A percentile compares a stretch with the other conserved stretches of the same genome.
phyloP scores from a whole-genome alignment of 1,140 invertebrate genomes.

The Pogonus chalceus region DNA sequence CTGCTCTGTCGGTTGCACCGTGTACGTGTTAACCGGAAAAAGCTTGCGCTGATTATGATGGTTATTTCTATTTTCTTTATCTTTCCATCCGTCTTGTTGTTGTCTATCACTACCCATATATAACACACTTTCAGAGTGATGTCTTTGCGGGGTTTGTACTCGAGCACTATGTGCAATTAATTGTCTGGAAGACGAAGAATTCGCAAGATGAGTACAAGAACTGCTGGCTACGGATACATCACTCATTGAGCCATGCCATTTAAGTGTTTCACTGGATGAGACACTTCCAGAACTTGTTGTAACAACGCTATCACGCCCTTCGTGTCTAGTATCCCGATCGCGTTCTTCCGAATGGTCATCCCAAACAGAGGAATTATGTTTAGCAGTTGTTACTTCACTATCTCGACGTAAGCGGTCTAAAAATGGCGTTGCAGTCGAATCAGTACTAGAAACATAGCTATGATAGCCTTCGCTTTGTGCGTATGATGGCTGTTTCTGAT shows the following conservation, averaged over 20 bases:
- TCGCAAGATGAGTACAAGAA: conserved; percentile 28
- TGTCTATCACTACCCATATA: conserved; percentile 44
- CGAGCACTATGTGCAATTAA: conserved; percentile 69
- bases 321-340: conserved; percentile 34
- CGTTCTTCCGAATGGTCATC: conserved; percentile 35
- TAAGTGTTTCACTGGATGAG: conserved; percentile 69
- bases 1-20: conserved; percentile 36
- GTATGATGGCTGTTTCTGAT: conserved; percentile 66
- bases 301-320: conserved; percentile 58
- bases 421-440: conserved; percentile 69
- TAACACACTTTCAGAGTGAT: conserved; percentile 69
- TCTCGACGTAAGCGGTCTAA: conserved; percentile 55
- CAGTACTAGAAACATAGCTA: conserved; percentile 70
- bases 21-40: conserved; percentile 50
- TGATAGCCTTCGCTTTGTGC: conserved; percentile 75
- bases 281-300: conserved; percentile 56
- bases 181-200: conserved; percentile 38
- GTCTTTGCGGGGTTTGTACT: conserved; percentile 68
- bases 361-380: conserved; percentile 37
- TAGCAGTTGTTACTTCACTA: conserved; percentile 46
- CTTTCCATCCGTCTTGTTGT: conserved; percentile 22
- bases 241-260: conserved; percentile 72
- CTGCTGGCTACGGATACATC: conserved; percentile 58
- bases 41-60: conserved; percentile 39
- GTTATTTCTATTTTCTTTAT: conserved; percentile 33